Base-by-base conservation (phyloP, 2,797 vertebrate genomes). In the Neomorphus geoffroyi region DNA sequence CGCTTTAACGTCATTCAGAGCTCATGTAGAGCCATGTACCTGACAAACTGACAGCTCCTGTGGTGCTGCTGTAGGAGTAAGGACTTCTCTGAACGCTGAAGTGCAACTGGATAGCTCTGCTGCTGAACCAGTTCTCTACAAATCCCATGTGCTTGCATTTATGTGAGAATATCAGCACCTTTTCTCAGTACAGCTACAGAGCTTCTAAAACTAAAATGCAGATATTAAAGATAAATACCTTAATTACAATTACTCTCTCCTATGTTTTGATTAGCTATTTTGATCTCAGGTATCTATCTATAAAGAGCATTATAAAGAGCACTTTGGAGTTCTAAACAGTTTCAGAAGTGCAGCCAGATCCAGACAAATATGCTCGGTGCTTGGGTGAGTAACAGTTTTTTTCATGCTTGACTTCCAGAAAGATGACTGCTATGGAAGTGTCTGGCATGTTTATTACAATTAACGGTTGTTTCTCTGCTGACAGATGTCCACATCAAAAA, bases 401-500 rank as follows among this genome's bases (percentile, higher is more conserved):
- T 90, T 93, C 86, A 86, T 88, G 88, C 86, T 88, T 87, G 78
- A 81, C 62, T 96, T 94, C 79, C 80, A 88, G 71, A 90, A 84
- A 60, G 90, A 93, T 86, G 77, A 71, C 90, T 80, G 88, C 80
- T 90, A 18, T 94, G 73, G 26, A 94, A 94, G 39, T 74, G 70
- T 90, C 90, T 96, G 77, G 54, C 91, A 46, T 94, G 82, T 54
- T 83, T 90, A 81, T 92, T 92, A 94, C 86, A 94, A 86, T 94
- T 90, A 94, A 86, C 88, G 80, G 88, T 96, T 84, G 86, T 88
- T 92, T 86, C 86, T 96, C 67, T 87, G 51, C 89, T 94, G 93
- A 90, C 93, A 92, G 91, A 81, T 94, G 66, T 72, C 94, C 82
- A 72, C 92, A 84, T 88, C 69, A 79, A 81, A 92, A 96, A 92